Base-by-base conservation (phyloP, 92 coral and sea anemone genomes). In the Paramuricea clavata region DNA sequence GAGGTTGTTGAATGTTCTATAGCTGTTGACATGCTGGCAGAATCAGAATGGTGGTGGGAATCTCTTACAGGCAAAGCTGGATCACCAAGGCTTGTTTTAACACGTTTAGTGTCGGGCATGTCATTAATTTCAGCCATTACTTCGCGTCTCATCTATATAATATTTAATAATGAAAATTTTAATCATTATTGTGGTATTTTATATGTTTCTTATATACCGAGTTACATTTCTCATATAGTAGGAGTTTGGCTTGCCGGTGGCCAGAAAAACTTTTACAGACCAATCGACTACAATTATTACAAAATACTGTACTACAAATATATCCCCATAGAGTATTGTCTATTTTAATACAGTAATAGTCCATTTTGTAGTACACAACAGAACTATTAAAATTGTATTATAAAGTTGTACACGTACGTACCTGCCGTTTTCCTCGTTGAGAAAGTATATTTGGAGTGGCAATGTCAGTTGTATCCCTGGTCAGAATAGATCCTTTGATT, bases 401-500 rank as follows among this genome's bases (percentile, higher is more conserved):
- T 16, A 57, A 3, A 6, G 67, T 12, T 19, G 5, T 16, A 16
- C 28, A 5, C 5, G 12, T 52, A 52, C 41, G 3, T 10, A 65
- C 73, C 33, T 65, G 33, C 4, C 34, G 73, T 65, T 65, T 65
- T 26, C 19, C 6, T 32, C 34, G 33, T 65, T 10, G 3, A 3
- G 73, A n/a, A 65, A 65, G 73, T 3, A 17, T 26, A 4, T 65
- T 5, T 28, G 88, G 26, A 16, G 23, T 43, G 30, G 28, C 23
- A 33, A 71, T 49, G 27, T 0, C 22, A 26, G 41, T 39, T 35
- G 88, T 30, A 85, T 85, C 83, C 30, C 85, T 75, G 8, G 83
- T 85, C 3, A 73, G 88, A 22, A 85, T 43, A 21, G 88, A 85
- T 85, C 69, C 84, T 33, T 26, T 73, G 17, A 74, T 74, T 32